Conservation (phyloP, 2,113 vertebrate species). For the Urocynchramus pylzowi region DNA sequence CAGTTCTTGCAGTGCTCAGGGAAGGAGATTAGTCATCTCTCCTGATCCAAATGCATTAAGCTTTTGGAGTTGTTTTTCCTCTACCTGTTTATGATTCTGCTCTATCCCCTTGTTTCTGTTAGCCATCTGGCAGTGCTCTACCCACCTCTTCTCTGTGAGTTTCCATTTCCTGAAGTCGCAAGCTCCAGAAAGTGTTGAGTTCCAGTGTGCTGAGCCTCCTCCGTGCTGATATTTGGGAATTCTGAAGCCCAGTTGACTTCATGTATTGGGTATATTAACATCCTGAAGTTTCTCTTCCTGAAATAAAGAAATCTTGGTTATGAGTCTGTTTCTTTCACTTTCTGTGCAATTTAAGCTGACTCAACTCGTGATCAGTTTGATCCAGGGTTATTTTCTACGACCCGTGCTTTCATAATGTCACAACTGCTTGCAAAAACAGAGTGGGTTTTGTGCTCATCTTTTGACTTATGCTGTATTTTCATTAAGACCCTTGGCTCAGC, state of each 20-base stretch:
- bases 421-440: not conserved
- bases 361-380: not conserved
- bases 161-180: slow-evolving; percentile 27
- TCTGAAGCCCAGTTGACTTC: not conserved
- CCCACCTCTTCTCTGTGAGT: not conserved
- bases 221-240: not conserved
- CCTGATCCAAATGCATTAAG: not conserved
- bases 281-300: not conserved
- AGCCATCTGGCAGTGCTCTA: slow-evolving; percentile 13
- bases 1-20: not conserved
- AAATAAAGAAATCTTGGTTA: not conserved
- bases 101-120: not conserved
- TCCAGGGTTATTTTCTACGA: not conserved
- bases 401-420: not conserved
- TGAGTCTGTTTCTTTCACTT: not conserved
- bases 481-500: not conserved
- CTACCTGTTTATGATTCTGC: slow-evolving; percentile 30
- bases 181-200: not conserved
- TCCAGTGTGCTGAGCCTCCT: not conserved
- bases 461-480: not conserved
- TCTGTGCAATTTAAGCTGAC: not conserved
- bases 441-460: not conserved
- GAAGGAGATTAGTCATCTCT: slow-evolving; percentile 38
- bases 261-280: not conserved
- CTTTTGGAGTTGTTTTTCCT: slow-evolving; percentile 20